Evolutionary conservation across 64 coral and sea anemone genomes (phyloP), one percentile per base, ranked within the genome.

Genomic region (Stylophora pistillata): DNA sequence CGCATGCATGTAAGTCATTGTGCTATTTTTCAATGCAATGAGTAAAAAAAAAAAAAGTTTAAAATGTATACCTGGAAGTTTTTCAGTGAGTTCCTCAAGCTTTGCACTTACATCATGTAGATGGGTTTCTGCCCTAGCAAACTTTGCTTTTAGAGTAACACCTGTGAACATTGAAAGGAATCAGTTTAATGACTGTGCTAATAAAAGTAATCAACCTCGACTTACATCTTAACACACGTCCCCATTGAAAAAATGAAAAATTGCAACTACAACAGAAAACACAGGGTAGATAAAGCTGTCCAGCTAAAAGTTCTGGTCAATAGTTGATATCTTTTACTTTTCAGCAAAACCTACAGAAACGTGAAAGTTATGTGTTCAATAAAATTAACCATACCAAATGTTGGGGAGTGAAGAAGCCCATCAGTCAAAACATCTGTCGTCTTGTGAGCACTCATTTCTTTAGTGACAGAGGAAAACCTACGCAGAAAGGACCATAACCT

Each of bases 351-450:
- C n/a, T 59, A 73, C 72, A 55, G 14, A 74, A 28, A 74, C 13
- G 25, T 71, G 70, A 17, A 59, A 26, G 60, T 41, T 41, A 41
- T 41, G 37, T 41, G 37, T 41, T 41, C 37, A 72, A 20, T 16
- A 37, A 13, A 58, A 79, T 34, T 54, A 63, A 33, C 62, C 58
- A 56, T 86, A 94, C 93, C 93, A 86, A 89, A 94, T 89, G 81
- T 87, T 94, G 53, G 37, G 74, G 87, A 94, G 81, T 90, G 88
- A 10, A 94, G 30, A 13, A 69, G 33, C 16, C 72, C 93, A 90
- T 94, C 93, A 77, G 88, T 94, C 16, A 94, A 72, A 81, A 94
- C 93, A 90, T 94, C 93, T 7, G 37, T 77, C 73, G 81, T 90
- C 53, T 94, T 94, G 31, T 94, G 66, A 53, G 60, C 53, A 14